Conservation (phyloP, 2,113 vertebrate genomes). For the Calcarius ornatus region DNA sequence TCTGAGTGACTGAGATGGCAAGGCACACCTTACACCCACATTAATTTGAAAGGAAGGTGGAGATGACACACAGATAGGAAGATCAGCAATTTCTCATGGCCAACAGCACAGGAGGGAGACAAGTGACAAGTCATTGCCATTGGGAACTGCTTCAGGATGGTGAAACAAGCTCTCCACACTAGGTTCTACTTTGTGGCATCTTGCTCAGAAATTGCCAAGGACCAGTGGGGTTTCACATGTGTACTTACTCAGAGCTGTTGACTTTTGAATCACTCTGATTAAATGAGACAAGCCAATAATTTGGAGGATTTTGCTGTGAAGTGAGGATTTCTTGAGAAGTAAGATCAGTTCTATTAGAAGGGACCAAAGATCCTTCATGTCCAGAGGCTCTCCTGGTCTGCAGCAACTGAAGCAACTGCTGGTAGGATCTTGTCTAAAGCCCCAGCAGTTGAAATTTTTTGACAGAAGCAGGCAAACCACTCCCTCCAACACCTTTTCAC, state of each 20-base stretch:
- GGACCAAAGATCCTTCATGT: background rate
- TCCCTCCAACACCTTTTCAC: background rate
- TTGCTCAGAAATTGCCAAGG: background rate
- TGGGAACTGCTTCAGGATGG: background rate
- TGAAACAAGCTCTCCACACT: background rate
- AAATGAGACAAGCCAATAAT: background rate
- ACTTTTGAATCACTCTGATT: background rate
- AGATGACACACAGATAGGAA: background rate
- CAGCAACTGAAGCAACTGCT: background rate
- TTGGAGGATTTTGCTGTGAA: background rate
- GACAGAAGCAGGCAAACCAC: background rate
- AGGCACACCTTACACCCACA: background rate
- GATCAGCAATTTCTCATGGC: background rate
- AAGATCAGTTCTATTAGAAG: background rate
- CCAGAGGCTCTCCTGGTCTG: background rate
- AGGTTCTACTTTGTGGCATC: background rate
- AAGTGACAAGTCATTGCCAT: background rate
- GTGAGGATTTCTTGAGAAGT: background rate
- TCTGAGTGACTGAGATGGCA: background rate
- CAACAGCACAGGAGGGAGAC: background rate
- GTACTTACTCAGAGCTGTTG: background rate
- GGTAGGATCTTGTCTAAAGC: background rate
- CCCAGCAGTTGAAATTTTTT: background rate
- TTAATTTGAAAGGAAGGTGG: background rate
- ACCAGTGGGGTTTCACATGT: background rate